Base-by-base conservation (phyloP, 2,888 invertebrate species). In the Volucella bombylans region DNA sequence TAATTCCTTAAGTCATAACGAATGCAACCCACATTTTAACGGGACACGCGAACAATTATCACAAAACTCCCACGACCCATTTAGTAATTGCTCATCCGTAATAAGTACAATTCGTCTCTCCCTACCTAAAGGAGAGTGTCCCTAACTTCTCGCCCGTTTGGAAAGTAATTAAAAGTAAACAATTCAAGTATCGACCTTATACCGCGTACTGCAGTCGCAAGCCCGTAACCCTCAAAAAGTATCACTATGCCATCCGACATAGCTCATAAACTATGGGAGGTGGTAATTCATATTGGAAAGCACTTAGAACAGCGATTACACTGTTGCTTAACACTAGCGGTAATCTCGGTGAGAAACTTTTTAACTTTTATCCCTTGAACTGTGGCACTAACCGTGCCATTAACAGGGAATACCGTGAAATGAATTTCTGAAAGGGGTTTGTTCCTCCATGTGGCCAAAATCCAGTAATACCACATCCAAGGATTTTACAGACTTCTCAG, bases 121-220 rank as follows among this genome's bases (percentile, higher is more conserved):
- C 18, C 41, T 31, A 31, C 6, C 6, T 31, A 6, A 31, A 6
- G 31, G 31, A 6, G 8, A 11, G 10, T 8, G 4, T 9, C 38
- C 0, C 15, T 4, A 39, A 10, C 14, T 12, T 1, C 12, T n/a
- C 18, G 1, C 1, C 12, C 38, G 15, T 11, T 59, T 76, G n/a
- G 45, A 78, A 72, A 72, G 79, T 79, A 72, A 72, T 79, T 79
- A 79, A 79, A 79, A 72, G 79, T 64, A 61, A 79, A 79, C 72
- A 72, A 12, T 67, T 79, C 61, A 65, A 38, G 59, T 41, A 18
- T 43, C 8, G 49, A 4, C 8, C 38, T 10, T 14, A 18, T 38
- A 38, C 4, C 11, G 14, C 12, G 4, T 61, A 15, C 38, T 4
- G 10, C 4, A 6, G 3, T 1, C 6, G 8, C n/a, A 15, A 38